phyloP scores from a whole-genome alignment of 2,888 invertebrate genomes.

The Boloria selene region DNA sequence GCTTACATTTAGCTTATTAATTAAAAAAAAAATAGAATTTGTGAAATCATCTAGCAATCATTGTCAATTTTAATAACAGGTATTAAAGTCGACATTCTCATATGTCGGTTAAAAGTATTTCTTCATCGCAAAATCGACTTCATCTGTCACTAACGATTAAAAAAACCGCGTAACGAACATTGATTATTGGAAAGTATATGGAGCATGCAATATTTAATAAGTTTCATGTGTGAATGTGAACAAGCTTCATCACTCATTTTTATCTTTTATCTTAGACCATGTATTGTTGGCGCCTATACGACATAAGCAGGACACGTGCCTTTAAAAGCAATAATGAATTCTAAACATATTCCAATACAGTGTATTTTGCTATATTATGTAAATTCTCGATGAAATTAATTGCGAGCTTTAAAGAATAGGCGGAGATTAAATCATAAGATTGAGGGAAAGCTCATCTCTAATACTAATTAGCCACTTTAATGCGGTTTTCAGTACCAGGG shows the following conservation, averaged over 20 bases:
- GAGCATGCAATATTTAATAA: conserved; percentile 42
- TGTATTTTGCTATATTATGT: conserved; percentile 4
- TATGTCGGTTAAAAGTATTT: conserved; percentile 8
- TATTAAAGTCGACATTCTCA: no score
- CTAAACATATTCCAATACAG: conserved; percentile 22
- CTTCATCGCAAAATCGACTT: conserved; percentile 45
- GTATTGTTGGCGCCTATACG: conserved; percentile 24
- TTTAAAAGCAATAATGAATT: conserved; percentile 12
- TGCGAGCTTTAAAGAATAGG: conserved; percentile 36
- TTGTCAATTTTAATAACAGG: no score
- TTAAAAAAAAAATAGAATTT: no score
- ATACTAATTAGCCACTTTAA: conserved; percentile 39
- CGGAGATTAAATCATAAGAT: conserved; percentile 36
- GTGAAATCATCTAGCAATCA: no score
- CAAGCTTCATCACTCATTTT: conserved; percentile 25
- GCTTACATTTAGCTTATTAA: no score
- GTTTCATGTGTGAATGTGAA: conserved; percentile 36
- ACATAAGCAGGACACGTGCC: conserved; percentile 7
- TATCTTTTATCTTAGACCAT: conserved; percentile 21
- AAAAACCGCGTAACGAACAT: conserved; percentile 50
- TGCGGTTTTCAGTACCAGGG: conserved; percentile 35
- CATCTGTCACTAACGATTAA: conserved; percentile 48
- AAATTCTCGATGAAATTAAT: conserved; percentile 34
- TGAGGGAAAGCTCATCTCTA: conserved; percentile 36
- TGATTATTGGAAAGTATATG: conserved; percentile 49